A percentile compares a stretch with the other conserved stretches of the same genome.
Conservation (phyloP, 2,113 vertebrate species). For the Condylura cristata region DNA sequence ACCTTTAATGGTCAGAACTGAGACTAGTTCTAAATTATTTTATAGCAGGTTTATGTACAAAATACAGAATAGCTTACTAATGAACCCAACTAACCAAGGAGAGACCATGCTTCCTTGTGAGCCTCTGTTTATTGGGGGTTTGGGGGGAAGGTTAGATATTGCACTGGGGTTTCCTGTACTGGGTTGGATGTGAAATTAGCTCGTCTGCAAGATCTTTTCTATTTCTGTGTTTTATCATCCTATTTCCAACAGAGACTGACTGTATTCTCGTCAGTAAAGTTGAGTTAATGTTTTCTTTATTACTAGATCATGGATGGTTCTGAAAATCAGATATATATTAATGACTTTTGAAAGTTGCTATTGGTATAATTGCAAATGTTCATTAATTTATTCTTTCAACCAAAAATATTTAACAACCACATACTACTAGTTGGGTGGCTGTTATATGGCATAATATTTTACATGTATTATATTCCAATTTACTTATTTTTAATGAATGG, state of each 20-base stretch:
- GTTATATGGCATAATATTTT: background rate
- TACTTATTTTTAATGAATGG: background rate
- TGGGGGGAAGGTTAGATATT: background rate
- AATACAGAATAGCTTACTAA: background rate
- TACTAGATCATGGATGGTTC: background rate
- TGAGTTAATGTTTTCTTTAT: background rate
- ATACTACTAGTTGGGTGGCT: background rate
- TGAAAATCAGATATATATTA: constrained; percentile 27
- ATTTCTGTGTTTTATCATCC: background rate
- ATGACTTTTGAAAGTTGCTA: constrained; percentile 27
- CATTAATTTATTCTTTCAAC: constrained; percentile 5
- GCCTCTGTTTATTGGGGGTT: background rate
- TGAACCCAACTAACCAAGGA: background rate
- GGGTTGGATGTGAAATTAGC: background rate
- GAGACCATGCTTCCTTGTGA: background rate
- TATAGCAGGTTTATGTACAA: background rate
- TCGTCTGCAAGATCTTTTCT: background rate
- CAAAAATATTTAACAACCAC: background rate
- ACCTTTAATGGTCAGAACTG: background rate
- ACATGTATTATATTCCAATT: constrained; percentile 31
- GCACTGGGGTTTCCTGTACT: background rate
- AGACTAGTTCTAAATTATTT: background rate
- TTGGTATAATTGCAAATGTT: constrained; percentile 14
- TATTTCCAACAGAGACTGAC: background rate
- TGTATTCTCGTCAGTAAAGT: background rate